These are phyloP conservation scores for Pasiphila rectangulata DNA, from an alignment of 2,888 invertebrate species.

Conservation along the genomic window DNA sequence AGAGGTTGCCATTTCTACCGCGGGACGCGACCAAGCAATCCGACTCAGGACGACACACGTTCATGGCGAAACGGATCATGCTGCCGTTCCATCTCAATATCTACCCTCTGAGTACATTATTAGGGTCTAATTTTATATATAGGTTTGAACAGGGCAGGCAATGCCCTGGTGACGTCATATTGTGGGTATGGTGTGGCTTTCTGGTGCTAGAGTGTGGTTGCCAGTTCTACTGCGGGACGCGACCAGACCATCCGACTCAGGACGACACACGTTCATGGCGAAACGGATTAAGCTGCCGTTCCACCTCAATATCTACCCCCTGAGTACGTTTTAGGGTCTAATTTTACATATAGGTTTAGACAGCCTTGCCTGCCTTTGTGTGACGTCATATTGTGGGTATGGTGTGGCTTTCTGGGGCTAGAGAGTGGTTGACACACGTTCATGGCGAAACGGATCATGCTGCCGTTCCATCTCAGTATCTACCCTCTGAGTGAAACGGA, in stretches of 20 bases:
- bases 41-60: slow-evolving; percentile 89
- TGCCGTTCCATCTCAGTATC: no score
- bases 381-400: no score
- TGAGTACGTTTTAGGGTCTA: not conserved
- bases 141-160: no score
- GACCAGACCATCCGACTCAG: slow-evolving; percentile 81
- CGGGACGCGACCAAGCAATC: slow-evolving; percentile 82
- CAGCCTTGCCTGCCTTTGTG: no score
- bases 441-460: no score
- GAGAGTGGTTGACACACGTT: no score
- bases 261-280: slow-evolving; percentile 96
- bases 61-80: slow-evolving; percentile 85
- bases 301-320: not conserved
- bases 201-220: slow-evolving; percentile 98
- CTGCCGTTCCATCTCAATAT: not conserved
- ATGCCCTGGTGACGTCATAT: no score
- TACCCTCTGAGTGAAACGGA: no score
- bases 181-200: slow-evolving; percentile 99
- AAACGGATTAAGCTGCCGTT: not conserved
- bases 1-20: slow-evolving; percentile 97
- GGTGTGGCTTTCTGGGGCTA: no score
- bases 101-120: slow-evolving; percentile 69
- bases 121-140: no score
- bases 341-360: no score
- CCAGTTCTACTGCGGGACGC: slow-evolving; percentile 92